Conservation (phyloP, 2,888 invertebrate species). For the Andrena fulva region DNA sequence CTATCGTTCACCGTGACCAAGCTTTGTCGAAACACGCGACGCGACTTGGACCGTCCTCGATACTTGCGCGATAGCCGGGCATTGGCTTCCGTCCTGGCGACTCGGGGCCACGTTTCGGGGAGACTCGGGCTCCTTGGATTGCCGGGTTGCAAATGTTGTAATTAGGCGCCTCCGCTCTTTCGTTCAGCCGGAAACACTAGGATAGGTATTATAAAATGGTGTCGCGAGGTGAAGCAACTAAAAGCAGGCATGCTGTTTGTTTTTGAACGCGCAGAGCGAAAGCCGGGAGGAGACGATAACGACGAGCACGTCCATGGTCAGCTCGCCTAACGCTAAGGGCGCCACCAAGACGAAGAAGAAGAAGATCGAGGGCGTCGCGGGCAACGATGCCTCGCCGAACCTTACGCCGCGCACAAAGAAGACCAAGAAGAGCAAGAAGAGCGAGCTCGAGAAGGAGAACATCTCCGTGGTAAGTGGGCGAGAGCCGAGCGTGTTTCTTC, state of each 20-base stretch:
- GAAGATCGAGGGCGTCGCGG: slow-evolving; percentile 81
- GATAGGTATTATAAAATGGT: too few species aligned
- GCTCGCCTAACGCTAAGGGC: slow-evolving; percentile 74
- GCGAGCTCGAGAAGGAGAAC: slow-evolving; percentile 88
- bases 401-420: slow-evolving; percentile 86
- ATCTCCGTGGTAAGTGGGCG: slow-evolving; percentile 88
- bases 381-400: slow-evolving; percentile 82
- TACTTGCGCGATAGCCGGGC: background rate
- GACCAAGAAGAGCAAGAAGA: slow-evolving; percentile 88
- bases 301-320: slow-evolving; percentile 74
- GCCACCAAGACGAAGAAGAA: slow-evolving; percentile 83
- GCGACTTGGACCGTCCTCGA: slow-evolving; percentile 7
- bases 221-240: too few species aligned
- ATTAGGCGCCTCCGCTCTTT: too few species aligned
- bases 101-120: too few species aligned
- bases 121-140: too few species aligned
- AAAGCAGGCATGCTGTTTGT: background rate
- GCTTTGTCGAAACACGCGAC: slow-evolving; percentile 5
- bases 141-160: too few species aligned
- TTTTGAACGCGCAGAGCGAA: slow-evolving; percentile 76
- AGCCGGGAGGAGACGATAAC: slow-evolving; percentile 82
- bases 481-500: background rate
- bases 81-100: too few species aligned
- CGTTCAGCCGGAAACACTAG: too few species aligned
- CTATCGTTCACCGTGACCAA: slow-evolving; percentile 41